phyloP scores from a whole-genome alignment of 2,113 vertebrate genomes.

The Galemys pyrenaicus region DNA sequence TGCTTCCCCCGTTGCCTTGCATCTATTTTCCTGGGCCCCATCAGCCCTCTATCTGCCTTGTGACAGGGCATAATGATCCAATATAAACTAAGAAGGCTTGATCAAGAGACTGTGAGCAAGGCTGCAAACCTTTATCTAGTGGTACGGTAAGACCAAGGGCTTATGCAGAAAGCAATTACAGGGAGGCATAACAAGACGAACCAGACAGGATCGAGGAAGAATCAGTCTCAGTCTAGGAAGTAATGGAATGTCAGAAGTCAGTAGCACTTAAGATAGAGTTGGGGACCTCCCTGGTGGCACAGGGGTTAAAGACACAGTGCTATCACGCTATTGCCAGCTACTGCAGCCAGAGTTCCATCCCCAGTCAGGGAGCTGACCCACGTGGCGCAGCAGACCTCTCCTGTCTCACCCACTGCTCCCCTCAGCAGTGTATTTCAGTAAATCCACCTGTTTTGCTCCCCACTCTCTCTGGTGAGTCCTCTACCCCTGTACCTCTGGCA shows the following conservation, averaged over 20 bases:
- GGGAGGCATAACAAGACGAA: background rate
- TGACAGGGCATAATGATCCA: background rate
- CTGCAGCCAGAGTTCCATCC: too few species aligned
- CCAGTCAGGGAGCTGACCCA: too few species aligned
- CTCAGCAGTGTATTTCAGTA: too few species aligned
- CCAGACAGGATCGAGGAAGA: background rate
- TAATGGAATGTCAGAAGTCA: background rate
- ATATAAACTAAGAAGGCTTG: constrained; percentile 4
- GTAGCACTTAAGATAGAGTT: background rate
- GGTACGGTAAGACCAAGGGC: background rate
- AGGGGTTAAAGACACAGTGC: too few species aligned
- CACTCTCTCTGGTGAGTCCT: too few species aligned
- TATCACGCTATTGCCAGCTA: too few species aligned
- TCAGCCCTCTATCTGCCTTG: background rate
- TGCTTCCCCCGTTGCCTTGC: background rate
- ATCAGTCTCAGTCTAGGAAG: background rate
- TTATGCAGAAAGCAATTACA: background rate
- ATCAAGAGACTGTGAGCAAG: background rate
- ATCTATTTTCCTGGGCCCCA: background rate
- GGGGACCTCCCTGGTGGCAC: too few species aligned
- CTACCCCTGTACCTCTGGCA: too few species aligned
- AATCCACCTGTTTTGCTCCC: too few species aligned
- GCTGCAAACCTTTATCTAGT: background rate
- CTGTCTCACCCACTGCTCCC: too few species aligned
- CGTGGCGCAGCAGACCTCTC: too few species aligned